These are phyloP conservation scores for Matsumyia berberina DNA, from an alignment of 2,888 invertebrate species.

Conservation along the genomic window DNA sequence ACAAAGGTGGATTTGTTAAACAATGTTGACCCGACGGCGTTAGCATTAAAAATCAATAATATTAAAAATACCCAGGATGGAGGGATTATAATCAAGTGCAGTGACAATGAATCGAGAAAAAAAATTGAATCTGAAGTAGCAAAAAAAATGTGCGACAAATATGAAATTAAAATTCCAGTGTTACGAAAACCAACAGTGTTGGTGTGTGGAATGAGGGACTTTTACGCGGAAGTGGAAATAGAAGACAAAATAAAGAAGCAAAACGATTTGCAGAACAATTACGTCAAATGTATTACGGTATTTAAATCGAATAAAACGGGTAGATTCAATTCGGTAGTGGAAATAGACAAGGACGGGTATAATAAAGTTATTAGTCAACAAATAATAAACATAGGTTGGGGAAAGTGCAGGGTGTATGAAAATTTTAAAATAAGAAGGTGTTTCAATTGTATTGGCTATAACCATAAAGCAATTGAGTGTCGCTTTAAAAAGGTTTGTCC, in stretches of 20 bases:
- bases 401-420: too few species aligned
- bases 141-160: background rate
- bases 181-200: constrained; percentile 13
- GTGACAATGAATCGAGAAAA: background rate
- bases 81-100: constrained; percentile 23
- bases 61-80: constrained; percentile 10
- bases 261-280: background rate
- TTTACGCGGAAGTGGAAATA: background rate
- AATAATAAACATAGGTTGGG: too few species aligned
- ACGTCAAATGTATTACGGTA: constrained; percentile 1
- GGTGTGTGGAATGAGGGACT: constrained; percentile 17
- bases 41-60: constrained; percentile 5
- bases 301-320: background rate
- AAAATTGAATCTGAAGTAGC: constrained; percentile 1
- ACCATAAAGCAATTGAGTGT: too few species aligned
- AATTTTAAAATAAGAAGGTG: background rate
- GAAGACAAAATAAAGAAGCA: constrained; percentile 21
- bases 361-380: too few species aligned
- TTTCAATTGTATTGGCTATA: background rate
- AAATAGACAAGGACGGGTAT: too few species aligned
- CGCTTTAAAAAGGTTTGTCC: too few species aligned
- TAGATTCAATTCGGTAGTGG: background rate
- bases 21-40: constrained; percentile 4
- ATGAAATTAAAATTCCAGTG: constrained; percentile 4
- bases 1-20: background rate